These are phyloP conservation scores for Gambelia wislizenii DNA, from an alignment of 2,797 vertebrate genomes.

Conservation along the genomic window DNA sequence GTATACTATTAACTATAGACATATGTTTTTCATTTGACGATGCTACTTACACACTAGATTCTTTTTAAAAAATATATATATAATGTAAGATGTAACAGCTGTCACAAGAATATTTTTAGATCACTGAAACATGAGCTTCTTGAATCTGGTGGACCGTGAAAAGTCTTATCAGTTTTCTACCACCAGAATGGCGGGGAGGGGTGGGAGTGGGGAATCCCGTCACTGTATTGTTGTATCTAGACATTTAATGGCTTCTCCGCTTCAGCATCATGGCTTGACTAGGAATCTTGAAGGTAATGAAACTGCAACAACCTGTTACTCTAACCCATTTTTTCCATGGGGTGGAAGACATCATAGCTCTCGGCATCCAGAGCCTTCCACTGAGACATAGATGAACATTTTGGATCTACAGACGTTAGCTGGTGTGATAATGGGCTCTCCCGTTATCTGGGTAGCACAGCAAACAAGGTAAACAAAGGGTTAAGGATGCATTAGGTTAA, in stretches of 20 bases:
- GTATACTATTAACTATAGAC: slow-evolving; percentile 75
- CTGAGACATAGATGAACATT: slow-evolving; percentile 23
- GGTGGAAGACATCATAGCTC: too few relatives aligned
- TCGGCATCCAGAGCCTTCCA: slow-evolving; percentile 38
- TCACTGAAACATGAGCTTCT: slow-evolving; percentile 69
- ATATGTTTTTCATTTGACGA: slow-evolving; percentile 79
- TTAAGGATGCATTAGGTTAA: too few relatives aligned
- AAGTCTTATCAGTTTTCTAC: slow-evolving; percentile 69
- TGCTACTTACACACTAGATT: slow-evolving; percentile 73
- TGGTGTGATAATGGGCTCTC: too few relatives aligned
- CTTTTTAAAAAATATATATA: slow-evolving; percentile 30
- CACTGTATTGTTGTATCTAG: slow-evolving; percentile 44
- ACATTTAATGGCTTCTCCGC: slow-evolving; percentile 45
- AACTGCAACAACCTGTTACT: not conserved
- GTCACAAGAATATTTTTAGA: slow-evolving; percentile 74
- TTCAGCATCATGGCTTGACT: slow-evolving; percentile 32
- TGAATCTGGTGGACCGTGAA: slow-evolving; percentile 66
- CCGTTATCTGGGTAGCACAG: too few relatives aligned
- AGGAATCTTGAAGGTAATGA: slow-evolving; percentile 30
- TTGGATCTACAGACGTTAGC: too few relatives aligned
- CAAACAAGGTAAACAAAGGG: too few relatives aligned
- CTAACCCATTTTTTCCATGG: too few relatives aligned
- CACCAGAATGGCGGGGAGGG: not conserved
- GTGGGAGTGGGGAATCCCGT: not conserved
- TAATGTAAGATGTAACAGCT: slow-evolving; percentile 76